A percentile compares a stretch with the other conserved stretches of the same genome.
Conservation (phyloP, 2,797 vertebrate genomes). For the Antrozous pallidus region DNA sequence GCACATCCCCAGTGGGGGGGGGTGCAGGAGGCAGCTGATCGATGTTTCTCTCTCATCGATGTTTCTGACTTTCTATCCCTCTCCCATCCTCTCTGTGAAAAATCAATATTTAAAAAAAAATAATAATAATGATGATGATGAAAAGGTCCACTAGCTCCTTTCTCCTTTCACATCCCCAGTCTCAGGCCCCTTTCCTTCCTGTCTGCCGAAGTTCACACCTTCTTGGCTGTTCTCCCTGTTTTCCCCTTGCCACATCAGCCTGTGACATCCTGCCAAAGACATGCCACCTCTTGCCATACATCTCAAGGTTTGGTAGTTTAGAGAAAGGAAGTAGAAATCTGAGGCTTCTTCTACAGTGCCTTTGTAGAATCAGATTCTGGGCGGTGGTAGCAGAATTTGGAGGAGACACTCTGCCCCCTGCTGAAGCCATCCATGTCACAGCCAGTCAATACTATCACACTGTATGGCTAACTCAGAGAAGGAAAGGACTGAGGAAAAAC, state of each 20-base stretch:
- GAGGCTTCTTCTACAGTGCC: neutral
- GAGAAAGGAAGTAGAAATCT: neutral
- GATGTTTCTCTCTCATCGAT: too few relatives aligned
- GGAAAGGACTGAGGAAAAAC: neutral
- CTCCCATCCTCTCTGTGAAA: too few relatives aligned
- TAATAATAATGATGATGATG: neutral
- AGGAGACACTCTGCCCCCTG: neutral
- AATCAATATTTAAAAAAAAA: too few relatives aligned
- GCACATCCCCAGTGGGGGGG: too few relatives aligned
- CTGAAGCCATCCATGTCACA: neutral
- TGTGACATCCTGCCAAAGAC: neutral
- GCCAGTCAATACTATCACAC: neutral
- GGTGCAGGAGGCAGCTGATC: too few relatives aligned
- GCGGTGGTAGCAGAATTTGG: neutral
- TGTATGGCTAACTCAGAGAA: neutral
- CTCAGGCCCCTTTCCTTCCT: neutral
- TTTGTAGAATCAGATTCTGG: neutral
- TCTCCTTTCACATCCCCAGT: neutral
- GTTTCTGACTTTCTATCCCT: too few relatives aligned
- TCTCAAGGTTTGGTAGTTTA: neutral
- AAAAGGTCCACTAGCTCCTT: neutral
- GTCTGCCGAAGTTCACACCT: neutral
- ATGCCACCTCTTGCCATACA: conserved; percentile 2
- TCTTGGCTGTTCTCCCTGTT: neutral
- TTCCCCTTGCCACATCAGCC: neutral